Conservation (phyloP, 2,797 vertebrate species). For the Sebastes wilsoni region DNA sequence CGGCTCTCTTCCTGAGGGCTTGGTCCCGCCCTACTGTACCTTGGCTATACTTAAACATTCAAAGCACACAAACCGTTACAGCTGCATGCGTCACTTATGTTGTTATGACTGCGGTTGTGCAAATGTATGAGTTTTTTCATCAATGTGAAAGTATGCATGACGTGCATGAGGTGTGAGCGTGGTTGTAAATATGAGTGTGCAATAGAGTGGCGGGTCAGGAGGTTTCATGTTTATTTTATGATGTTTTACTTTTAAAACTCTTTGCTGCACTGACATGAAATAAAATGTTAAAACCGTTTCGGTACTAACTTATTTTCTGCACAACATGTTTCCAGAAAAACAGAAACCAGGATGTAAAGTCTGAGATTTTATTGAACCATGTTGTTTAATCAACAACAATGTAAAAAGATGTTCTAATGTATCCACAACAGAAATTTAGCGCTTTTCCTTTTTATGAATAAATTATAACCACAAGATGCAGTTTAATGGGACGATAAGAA, state of each 20-base stretch:
- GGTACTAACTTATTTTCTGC: background rate
- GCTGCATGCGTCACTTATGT: no score
- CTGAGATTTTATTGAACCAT: constrained; percentile 15
- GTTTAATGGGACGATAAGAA: background rate
- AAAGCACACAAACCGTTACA: no score
- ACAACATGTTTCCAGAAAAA: background rate
- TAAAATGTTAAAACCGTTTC: background rate
- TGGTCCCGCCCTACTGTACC: no score
- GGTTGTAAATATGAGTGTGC: no score
- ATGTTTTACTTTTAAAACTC: no score
- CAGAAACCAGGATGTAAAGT: background rate
- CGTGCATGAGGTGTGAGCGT: no score
- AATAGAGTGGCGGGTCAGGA: no score
- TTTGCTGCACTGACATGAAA: background rate
- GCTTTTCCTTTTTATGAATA: background rate
- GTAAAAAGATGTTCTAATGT: background rate
- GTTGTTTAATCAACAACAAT: background rate
- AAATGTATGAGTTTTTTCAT: no score
- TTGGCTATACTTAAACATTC: no score
- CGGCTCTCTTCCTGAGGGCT: no score
- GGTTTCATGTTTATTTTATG: background rate
- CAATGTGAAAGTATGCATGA: no score
- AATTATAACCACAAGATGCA: background rate
- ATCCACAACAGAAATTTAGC: background rate
- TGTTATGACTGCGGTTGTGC: no score